phyloP scores from a whole-genome alignment of 2,113 vertebrate genomes.

The Seriola quinqueradiata region DNA sequence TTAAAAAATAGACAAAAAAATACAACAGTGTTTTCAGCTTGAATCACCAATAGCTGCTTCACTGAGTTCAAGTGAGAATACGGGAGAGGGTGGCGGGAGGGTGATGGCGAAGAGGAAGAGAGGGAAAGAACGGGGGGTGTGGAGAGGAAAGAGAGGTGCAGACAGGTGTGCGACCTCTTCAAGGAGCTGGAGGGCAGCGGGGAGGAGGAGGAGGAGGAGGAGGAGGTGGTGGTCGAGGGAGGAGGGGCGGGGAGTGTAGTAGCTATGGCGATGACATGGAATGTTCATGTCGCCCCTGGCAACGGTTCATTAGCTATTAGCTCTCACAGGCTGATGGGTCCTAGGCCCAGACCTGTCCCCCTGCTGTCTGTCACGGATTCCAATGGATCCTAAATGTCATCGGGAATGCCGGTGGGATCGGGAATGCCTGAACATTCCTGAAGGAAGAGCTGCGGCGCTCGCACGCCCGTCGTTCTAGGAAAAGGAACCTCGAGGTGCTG shows the following conservation, averaged over 20 bases:
- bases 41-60: not conserved
- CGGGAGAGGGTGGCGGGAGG: no score
- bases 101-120: not conserved
- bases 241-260: constrained; percentile 18
- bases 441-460: not conserved
- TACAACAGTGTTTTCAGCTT: no score
- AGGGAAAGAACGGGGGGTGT: constrained; percentile 3
- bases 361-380: constrained; percentile 58
- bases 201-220: not conserved
- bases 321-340: constrained; percentile 56
- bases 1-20: no score
- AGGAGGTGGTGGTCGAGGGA: not conserved
- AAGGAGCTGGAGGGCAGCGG: constrained; percentile 41
- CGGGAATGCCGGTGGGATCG: constrained; percentile 33
- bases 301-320: constrained; percentile 69
- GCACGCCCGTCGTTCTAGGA: not conserved
- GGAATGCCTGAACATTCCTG: constrained; percentile 58
- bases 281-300: constrained; percentile 72
- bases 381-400: constrained; percentile 58
- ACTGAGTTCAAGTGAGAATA: constrained; percentile 21
- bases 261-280: constrained; percentile 75
- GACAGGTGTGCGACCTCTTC: constrained; percentile 78
- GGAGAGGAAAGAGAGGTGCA: constrained; percentile 53
- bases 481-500: not conserved
- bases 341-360: constrained; percentile 70